Conservation (phyloP, 1,140 invertebrate genomes). For the Drosophila asahinai region DNA sequence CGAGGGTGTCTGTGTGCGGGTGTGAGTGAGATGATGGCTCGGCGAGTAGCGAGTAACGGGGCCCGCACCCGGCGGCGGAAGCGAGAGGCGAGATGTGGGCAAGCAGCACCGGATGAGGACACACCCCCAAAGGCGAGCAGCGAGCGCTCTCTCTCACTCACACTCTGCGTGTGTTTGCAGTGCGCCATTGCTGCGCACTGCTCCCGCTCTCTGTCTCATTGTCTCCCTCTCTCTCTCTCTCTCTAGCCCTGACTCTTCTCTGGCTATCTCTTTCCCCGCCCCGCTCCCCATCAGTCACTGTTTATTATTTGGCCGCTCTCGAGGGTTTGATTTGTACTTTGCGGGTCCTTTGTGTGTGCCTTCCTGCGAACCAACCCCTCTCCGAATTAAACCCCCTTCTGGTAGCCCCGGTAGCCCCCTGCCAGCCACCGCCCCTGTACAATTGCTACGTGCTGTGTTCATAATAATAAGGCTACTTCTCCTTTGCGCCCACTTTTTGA, state of each 20-base stretch:
- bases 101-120: conserved; percentile 27
- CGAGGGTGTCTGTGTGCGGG: conserved; percentile 18
- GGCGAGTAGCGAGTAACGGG: conserved; percentile 62
- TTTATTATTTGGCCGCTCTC: conserved; percentile 77
- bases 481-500: conserved; percentile 52
- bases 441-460: conserved; percentile 79
- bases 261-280: conserved; percentile 8
- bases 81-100: conserved; percentile 39
- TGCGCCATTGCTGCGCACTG: conserved; percentile 71
- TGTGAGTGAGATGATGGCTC: conserved; percentile 43
- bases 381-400: background rate
- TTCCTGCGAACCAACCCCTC: conserved; percentile 47
- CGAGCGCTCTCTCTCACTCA: conserved; percentile 35
- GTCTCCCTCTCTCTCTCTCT: conserved; percentile 17
- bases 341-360: conserved; percentile 45
- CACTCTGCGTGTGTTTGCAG: conserved; percentile 54
- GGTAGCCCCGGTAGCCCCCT: background rate
- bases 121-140: conserved; percentile 67
- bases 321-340: conserved; percentile 83
- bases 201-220: conserved; percentile 26
- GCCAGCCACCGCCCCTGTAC: conserved; percentile 15
- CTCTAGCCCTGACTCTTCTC: conserved; percentile 7
- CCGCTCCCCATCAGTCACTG: conserved; percentile 19
- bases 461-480: conserved; percentile 83
- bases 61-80: conserved; percentile 10